Evolutionary conservation across 2,888 invertebrate species (phyloP).

Genomic region (Spodoptera picta): DNA sequence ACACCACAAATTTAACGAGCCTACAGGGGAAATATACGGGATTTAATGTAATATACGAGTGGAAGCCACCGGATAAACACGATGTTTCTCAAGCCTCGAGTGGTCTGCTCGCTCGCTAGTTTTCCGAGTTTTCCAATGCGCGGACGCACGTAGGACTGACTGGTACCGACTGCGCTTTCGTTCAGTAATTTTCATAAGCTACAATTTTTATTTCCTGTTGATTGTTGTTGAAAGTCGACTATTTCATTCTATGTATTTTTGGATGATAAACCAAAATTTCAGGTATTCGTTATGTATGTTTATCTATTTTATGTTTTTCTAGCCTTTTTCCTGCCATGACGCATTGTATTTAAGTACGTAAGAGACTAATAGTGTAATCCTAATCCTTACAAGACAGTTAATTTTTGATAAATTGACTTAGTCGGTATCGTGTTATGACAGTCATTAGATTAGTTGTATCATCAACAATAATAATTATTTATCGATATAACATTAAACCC

Average conservation of each 20-base stretch:
- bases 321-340: no score
- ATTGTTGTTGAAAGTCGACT: neutral
- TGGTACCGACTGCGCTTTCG: slow-evolving; percentile 22
- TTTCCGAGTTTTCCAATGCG: slow-evolving; percentile 68
- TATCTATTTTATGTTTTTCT: no score
- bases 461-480: no score
- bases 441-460: no score
- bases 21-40: slow-evolving; percentile 67
- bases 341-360: no score
- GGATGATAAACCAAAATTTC: no score
- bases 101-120: slow-evolving; percentile 45
- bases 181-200: slow-evolving; percentile 37
- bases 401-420: no score
- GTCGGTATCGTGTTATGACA: no score
- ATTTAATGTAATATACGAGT: slow-evolving; percentile 63
- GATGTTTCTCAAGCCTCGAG: slow-evolving; percentile 51
- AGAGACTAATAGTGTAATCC: no score
- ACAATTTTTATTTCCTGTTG: slow-evolving; percentile 16
- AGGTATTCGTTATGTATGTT: neutral
- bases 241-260: no score
- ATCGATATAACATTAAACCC: no score
- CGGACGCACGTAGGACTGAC: slow-evolving; percentile 23
- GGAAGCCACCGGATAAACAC: slow-evolving; percentile 66
- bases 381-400: no score
- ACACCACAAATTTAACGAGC: slow-evolving; percentile 71